Evolutionary conservation across 2,113 vertebrate genomes (phyloP).

Genomic region (Thinocorus orbignyianus): DNA sequence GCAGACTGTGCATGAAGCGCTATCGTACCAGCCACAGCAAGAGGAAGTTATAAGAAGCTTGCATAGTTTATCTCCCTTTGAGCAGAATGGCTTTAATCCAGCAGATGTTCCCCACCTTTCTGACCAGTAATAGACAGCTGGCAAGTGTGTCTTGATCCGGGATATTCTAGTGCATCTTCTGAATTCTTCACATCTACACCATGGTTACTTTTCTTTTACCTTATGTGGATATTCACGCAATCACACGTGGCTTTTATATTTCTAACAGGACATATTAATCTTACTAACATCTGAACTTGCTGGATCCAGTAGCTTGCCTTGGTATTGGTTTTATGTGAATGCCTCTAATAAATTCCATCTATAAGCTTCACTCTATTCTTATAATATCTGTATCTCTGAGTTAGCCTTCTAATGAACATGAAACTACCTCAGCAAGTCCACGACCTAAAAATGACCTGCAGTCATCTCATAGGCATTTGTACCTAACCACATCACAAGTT

Average conservation of each 20-base stretch:
- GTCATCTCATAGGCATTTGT: background rate
- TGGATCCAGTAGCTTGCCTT: background rate
- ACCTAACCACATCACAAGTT: constrained; percentile 14
- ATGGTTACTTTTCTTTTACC: background rate
- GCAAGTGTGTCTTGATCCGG: background rate
- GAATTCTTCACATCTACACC: background rate
- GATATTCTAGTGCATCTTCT: background rate
- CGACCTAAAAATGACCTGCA: constrained; percentile 12
- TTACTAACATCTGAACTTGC: background rate
- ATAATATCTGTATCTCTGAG: background rate
- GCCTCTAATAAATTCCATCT: background rate
- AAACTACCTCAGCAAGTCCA: background rate
- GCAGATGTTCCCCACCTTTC: background rate
- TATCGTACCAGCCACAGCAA: background rate
- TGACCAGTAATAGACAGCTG: background rate
- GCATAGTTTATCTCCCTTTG: background rate
- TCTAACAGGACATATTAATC: background rate
- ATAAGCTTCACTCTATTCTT: background rate
- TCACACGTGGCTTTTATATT: background rate
- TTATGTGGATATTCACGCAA: fast-evolving
- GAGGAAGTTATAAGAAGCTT: background rate
- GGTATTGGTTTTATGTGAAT: background rate
- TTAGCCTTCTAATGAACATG: background rate
- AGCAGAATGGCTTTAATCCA: background rate
- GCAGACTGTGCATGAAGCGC: background rate